Evolutionary conservation across 1,140 invertebrate genomes (phyloP), one percentile per base, ranked within the genome.

Genomic region (Drosophila elegans): DNA sequence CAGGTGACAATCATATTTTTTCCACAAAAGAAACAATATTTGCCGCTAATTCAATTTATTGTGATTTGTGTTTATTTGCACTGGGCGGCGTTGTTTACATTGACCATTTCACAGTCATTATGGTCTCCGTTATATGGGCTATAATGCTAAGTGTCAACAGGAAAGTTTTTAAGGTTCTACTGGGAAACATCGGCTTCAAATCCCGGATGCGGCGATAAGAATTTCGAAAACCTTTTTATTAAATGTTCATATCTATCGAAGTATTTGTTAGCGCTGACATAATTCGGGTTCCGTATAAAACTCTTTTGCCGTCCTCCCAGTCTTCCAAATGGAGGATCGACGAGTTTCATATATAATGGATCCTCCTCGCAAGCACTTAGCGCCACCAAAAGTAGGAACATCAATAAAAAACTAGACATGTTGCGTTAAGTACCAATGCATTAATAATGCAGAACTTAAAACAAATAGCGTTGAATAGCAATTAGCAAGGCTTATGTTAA

Each of bases 31-130:
- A 66, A 74, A 46, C 49, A 75, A 62, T 34, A 71, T 60, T 71
- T 73, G 60, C 21, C 32, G 83, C 83, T 86, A 86, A 86, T 82
- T 88, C 7, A 78, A 88, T 86, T 71, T 78, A 88, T 71, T 78
- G 52, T 72, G 55, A 48, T 78, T 41, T 76, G 49, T 82, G 48
- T 63, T 81, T 86, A 78, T 86, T 86, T 86, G 61, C 49, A 41
- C 68, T 78, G 42, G 21, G 11, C 10, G 34, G 11, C 13, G 38
- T 38, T 68, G 32, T 73, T 63, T 73, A 68, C 66, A 52, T 54
- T 84, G 60, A 13, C 21, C 42, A 69, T 74, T 80, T 85, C 56
- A 60, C 80, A 67, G 66, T 76, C 38, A 64, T 84, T 83, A 74
- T 71, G 62, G 12, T 45, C 52, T 21, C 29, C 49, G 12, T 51